Conservation (phyloP, 2,797 vertebrate genomes). For the Poeciliopsis turneri region DNA sequence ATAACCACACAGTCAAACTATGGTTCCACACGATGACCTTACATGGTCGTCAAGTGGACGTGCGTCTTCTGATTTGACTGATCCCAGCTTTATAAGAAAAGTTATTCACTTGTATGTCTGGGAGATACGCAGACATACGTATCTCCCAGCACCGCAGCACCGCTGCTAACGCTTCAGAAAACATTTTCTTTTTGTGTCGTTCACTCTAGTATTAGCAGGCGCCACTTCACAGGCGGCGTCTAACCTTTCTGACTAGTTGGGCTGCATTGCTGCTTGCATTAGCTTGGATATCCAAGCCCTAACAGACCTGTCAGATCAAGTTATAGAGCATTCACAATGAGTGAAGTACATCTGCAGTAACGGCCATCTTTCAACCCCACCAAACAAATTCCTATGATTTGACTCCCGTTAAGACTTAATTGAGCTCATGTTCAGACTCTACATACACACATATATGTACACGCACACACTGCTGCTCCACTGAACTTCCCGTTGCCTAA, state of each 20-base stretch:
- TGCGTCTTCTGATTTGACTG: not conserved
- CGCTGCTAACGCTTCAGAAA: not conserved
- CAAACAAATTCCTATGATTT: slow-evolving; percentile 53
- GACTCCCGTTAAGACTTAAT: slow-evolving; percentile 59
- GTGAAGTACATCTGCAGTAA: slow-evolving; percentile 65
- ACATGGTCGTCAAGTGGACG: not conserved
- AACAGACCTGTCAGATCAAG: slow-evolving; percentile 59
- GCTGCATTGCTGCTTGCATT: slow-evolving; percentile 66
- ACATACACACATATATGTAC: slow-evolving; percentile 22
- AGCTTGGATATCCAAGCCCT: slow-evolving; percentile 42
- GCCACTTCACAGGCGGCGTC: slow-evolving; percentile 26
- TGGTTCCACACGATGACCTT: not conserved
- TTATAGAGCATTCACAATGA: slow-evolving; percentile 50
- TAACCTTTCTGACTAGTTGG: slow-evolving; percentile 44
- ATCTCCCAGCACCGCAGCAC: too few relatives aligned
- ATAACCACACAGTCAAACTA: not conserved
- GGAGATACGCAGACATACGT: too few relatives aligned
- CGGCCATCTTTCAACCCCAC: slow-evolving; percentile 53
- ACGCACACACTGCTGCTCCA: slow-evolving; percentile 34
- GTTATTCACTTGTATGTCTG: not conserved
- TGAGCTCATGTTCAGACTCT: slow-evolving; percentile 61
- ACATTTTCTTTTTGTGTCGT: not conserved
- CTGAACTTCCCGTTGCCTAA: slow-evolving; percentile 40
- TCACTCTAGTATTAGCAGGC: slow-evolving; percentile 21
- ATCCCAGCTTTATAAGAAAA: not conserved